Evolutionary conservation across 2,888 invertebrate species (phyloP), one percentile per base, ranked within the genome.

Genomic region (Boloria selene): DNA sequence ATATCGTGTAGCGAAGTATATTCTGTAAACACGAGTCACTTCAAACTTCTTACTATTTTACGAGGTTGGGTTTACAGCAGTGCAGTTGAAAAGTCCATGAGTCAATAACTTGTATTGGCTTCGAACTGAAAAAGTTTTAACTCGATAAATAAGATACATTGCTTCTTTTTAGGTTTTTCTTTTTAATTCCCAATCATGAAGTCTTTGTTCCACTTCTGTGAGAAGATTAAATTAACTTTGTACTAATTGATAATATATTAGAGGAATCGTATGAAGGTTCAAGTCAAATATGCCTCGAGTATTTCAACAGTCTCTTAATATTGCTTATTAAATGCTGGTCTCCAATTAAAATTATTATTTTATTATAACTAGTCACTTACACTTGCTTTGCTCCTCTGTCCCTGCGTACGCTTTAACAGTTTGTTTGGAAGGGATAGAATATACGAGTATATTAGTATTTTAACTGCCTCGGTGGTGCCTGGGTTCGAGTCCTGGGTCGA

Each of bases 101-200:
- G 74, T 73, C 73, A 74, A 74, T 74, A 74, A 70, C 68, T 69
- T 65, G 67, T 67, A 69, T 70, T 69, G 70, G 71, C 71, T 72
- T 67, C 70, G 59, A 65, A 70, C 68, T 65, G 61, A 67, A 70
- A 70, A 73, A 70, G 68, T 73, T 70, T 64, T 66, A 73, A 73
- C 73, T 70, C 72, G 60, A 71, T 73, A 73, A 72, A 73, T 71
- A 74, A 74, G 72, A 72, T 71, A 74, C 74, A 70, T 71, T 62
- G 71, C 64, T 68, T 66, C 70, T 64, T 68, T 67, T 55, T 53
- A 59, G 66, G 67, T 62, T 67, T 65, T 65, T 67, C 64, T 70
- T 63, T 65, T 65, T 68, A 64, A 68, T 66, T 16, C 61, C 53
- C 61, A 61, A 64, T 64, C 64, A 64, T 31, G 56, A 44, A 50